Percentiles rank a stretch among this genome's conserved stretches.
phyloP scores from a whole-genome alignment of 2,113 vertebrate species.

The Pleuronectes platessa region DNA sequence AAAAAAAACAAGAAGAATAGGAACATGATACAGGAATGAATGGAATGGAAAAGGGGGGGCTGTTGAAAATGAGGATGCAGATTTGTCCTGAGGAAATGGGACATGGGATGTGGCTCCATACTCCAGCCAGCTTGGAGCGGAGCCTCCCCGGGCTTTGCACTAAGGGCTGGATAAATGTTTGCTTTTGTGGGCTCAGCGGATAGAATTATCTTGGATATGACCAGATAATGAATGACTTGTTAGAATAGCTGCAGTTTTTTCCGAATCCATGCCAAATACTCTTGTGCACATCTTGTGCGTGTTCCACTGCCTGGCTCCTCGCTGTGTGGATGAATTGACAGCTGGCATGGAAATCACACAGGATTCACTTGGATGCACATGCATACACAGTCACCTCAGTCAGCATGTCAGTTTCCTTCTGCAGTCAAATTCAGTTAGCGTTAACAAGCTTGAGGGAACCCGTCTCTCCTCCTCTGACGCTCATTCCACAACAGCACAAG shows the following conservation, averaged over 20 bases:
- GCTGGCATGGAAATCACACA: constrained; percentile 53
- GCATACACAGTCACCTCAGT: constrained; percentile 53
- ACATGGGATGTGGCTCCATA: constrained; percentile 61
- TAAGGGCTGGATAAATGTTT: constrained; percentile 69
- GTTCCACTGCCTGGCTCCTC: constrained; percentile 9
- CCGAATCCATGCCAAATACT: constrained; percentile 53
- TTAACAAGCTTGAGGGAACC: constrained; percentile 63
- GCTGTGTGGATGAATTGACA: constrained; percentile 43
- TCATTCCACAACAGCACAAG: constrained; percentile 32
- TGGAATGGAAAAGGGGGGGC: constrained; percentile 3
- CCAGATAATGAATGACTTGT: constrained; percentile 62
- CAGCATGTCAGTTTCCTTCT: constrained; percentile 53
- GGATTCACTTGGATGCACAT: constrained; percentile 50
- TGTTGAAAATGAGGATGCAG: constrained; percentile 42
- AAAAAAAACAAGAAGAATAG: constrained; percentile 1
- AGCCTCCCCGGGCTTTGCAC: constrained; percentile 55
- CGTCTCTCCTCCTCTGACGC: constrained; percentile 34
- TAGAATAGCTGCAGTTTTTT: constrained; percentile 52
- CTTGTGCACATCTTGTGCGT: neutral
- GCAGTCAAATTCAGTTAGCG: constrained; percentile 53
- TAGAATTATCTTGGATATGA: constrained; percentile 58
- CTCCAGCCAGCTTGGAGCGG: constrained; percentile 45
- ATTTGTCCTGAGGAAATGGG: constrained; percentile 54
- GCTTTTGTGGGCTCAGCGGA: constrained; percentile 63
- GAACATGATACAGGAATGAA: constrained; percentile 19